Evolutionary conservation across 2,888 invertebrate species (phyloP), one percentile per base, ranked within the genome.

Genomic region (Polyploca ridens): DNA sequence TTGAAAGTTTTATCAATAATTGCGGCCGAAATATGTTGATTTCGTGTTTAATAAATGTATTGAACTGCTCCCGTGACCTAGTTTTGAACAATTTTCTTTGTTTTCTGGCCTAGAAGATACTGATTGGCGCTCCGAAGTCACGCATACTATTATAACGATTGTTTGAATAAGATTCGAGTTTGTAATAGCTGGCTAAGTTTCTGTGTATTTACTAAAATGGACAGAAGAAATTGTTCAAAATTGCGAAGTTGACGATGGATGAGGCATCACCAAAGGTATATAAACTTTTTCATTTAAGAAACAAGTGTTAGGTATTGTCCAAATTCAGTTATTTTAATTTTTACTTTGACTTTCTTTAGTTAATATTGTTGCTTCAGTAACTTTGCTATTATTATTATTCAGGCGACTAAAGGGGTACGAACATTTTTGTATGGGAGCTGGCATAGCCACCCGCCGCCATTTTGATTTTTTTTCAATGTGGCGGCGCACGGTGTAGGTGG

Each of bases 1-100:
- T 38, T 14, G 16, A 38, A 38, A 77, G 88, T 88, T 88, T 87
- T 83, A 66, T 88, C 88, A 83, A 88, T 88, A 88, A 65, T 69
- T 64, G 35, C 54, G 44, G 60, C 62, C 61, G 62, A 64, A 13
- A 65, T 60, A 66, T 58, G 11, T 63, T 46, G 66, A 66, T 69
- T 74, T 68, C 65, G 64, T 64, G 60, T 62, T 35, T 13, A 54
- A 49, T 65, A 64, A 71, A 72, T 65, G 63, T 81, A 79, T 77
- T 72, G 76, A 77, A 70, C 69, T 66, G 76, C 64, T 73, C 74
- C 69, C 72, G 70, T 89, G 88, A 90, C 90, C 89, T 78, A 88
- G 65, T 84, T 89, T 64, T 61, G 16, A 68, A 62, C 63, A 68
- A 68, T 73, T 76, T 65, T 71, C 76, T 77, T 81, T 81, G 81